phyloP scores from a whole-genome alignment of 2,888 invertebrate species.

The Drosophila lacicola region DNA sequence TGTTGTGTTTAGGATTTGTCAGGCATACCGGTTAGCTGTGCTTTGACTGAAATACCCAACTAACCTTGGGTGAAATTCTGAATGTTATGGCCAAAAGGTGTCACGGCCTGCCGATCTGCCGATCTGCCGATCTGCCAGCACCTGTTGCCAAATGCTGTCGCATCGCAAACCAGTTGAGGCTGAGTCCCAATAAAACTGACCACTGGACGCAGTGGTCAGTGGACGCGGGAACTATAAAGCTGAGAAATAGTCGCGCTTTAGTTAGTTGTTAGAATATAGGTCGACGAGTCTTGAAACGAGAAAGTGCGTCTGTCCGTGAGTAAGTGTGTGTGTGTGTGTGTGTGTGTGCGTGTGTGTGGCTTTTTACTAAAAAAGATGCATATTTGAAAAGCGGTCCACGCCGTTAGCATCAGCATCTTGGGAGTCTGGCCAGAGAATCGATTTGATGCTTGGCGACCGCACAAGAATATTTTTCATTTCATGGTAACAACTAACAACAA shows the following conservation, averaged over 20 bases:
- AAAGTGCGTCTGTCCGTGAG: conserved; percentile 55
- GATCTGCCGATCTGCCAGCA: conserved; percentile 14
- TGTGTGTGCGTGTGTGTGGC: conserved; percentile 22
- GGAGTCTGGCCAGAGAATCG: conserved; percentile 26
- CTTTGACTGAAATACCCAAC: conserved; percentile 1
- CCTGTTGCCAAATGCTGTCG: conserved; percentile 51
- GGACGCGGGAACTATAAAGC: conserved; percentile 24
- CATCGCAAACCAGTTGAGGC: conserved; percentile 47
- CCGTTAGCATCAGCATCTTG: conserved; percentile 41
- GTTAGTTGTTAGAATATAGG: conserved; percentile 64
- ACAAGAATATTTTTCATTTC: background rate
- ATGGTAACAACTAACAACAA: no score
- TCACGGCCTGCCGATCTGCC: conserved; percentile 14
- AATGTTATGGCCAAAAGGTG: conserved; percentile 33
- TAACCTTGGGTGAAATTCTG: conserved; percentile 50
- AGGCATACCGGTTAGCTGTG: conserved; percentile 2
- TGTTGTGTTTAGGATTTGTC: background rate
- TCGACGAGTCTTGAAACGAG: conserved; percentile 68
- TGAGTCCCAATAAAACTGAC: conserved; percentile 42
- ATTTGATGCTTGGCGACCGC: conserved; percentile 9
- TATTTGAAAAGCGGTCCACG: conserved; percentile 42
- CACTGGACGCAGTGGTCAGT: conserved; percentile 1
- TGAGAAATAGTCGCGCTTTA: conserved; percentile 54
- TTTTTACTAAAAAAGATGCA: conserved; percentile 43
- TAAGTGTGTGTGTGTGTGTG: conserved; percentile 7